phyloP scores from a whole-genome alignment of 1,140 invertebrate species.

The Frieseomelitta varia region DNA sequence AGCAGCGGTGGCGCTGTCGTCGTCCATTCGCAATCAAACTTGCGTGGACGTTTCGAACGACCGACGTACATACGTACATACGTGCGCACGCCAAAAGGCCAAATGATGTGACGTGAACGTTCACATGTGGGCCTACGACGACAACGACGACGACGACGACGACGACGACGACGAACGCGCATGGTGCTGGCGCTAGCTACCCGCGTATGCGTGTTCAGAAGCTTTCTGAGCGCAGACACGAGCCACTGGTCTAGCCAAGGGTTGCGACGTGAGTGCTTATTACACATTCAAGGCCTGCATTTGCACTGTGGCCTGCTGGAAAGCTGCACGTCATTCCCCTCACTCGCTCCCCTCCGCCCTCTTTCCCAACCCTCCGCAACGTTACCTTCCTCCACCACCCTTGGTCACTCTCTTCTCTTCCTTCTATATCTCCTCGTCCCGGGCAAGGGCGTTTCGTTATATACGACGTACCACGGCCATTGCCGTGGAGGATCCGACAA shows the following conservation, averaged over 20 bases:
- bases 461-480: slow-evolving; percentile 37
- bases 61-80: neutral
- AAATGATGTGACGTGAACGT: neutral
- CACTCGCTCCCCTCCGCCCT: no score
- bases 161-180: neutral
- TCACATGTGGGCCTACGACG: neutral
- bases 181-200: neutral
- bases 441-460: slow-evolving; percentile 45
- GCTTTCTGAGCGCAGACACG: slow-evolving; percentile 68
- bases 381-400: neutral
- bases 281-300: slow-evolving; percentile 75
- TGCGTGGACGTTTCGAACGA: slow-evolving; percentile 41
- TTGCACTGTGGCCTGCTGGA: slow-evolving; percentile 63
- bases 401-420: slow-evolving; percentile 45
- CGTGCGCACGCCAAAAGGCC: neutral
- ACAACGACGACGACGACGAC: no score
- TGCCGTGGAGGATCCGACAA: slow-evolving; percentile 38
- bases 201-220: slow-evolving; percentile 58
- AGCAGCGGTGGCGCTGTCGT: slow-evolving; percentile 35
- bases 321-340: slow-evolving; percentile 44
- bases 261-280: slow-evolving; percentile 74
- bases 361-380: neutral
- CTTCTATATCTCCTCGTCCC: slow-evolving; percentile 29
- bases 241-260: slow-evolving; percentile 61
- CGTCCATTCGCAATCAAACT: slow-evolving; percentile 49